Evolutionary conservation across 2,888 invertebrate genomes (phyloP).

Genomic region (Mylabris sibirica): DNA sequence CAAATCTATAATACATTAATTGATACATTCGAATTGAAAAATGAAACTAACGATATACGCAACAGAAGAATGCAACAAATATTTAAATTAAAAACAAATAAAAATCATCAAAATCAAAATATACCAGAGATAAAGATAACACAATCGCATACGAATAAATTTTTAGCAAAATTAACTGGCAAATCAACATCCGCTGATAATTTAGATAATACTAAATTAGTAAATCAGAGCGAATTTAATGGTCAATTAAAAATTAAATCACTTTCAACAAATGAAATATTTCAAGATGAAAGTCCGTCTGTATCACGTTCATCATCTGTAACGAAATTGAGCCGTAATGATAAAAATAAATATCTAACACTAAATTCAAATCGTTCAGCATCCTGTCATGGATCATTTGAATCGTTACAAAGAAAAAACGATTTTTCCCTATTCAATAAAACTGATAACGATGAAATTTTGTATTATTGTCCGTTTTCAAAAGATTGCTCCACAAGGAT

Average conservation of each 20-base stretch:
- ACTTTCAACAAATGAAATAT: conserved; percentile 63
- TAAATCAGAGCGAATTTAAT: conserved; percentile 36
- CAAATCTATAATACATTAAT: conserved; percentile 65
- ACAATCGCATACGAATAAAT: conserved; percentile 62
- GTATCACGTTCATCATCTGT: conserved; percentile 51
- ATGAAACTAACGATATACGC: conserved; percentile 53
- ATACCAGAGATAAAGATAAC: conserved; percentile 57
- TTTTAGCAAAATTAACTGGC: conserved; percentile 62
- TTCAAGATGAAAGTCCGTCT: conserved; percentile 48
- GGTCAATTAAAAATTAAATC: conserved; percentile 56
- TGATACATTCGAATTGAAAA: conserved; percentile 62
- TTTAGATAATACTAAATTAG: conserved; percentile 51
- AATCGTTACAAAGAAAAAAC: conserved; percentile 46
- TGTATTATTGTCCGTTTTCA: conserved; percentile 39
- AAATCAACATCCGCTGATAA: conserved; percentile 65
- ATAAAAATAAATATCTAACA: conserved; percentile 38
- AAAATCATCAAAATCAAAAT: conserved; percentile 46
- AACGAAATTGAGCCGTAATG: conserved; percentile 42
- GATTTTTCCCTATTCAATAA: conserved; percentile 13
- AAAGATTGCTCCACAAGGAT: conserved; percentile 22
- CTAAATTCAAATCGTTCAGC: conserved; percentile 42
- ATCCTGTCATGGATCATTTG: conserved; percentile 55
- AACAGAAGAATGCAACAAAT: conserved; percentile 61
- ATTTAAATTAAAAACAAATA: conserved; percentile 57
- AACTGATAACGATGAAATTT: conserved; percentile 32